Evolutionary conservation across 2,888 invertebrate species (phyloP).

Genomic region (Nemapogon koenigi): DNA sequence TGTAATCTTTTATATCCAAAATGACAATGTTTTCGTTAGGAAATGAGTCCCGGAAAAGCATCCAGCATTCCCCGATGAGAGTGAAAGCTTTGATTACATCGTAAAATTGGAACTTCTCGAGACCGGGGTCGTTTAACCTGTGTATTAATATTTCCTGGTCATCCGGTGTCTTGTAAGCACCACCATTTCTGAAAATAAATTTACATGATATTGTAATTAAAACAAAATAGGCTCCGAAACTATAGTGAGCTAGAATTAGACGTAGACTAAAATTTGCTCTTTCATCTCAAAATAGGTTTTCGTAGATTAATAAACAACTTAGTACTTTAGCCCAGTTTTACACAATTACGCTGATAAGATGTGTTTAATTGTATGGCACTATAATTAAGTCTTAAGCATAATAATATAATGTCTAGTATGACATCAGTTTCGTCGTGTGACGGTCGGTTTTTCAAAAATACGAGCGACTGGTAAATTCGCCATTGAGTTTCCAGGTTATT

Average conservation of each 20-base stretch:
- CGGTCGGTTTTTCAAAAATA: too few species aligned
- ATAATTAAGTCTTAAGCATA: too few species aligned
- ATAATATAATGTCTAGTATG: too few species aligned
- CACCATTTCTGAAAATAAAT: constrained; percentile 28
- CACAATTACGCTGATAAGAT: too few species aligned
- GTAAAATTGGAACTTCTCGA: constrained; percentile 38
- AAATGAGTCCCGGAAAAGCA: constrained; percentile 22
- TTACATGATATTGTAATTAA: too few species aligned
- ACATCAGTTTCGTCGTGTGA: too few species aligned
- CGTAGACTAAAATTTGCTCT: not conserved
- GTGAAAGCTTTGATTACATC: constrained; percentile 33
- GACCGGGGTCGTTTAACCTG: constrained; percentile 28
- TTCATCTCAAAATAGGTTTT: not conserved
- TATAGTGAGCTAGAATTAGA: constrained; percentile 22
- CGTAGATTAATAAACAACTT: not conserved
- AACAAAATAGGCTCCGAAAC: too few species aligned
- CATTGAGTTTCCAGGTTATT: too few species aligned
- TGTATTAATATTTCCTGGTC: constrained; percentile 35
- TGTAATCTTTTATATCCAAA: constrained; percentile 35
- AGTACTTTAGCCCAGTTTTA: too few species aligned
- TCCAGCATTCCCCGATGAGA: constrained; percentile 38
- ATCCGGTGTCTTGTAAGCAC: constrained; percentile 26
- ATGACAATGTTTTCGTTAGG: constrained; percentile 40
- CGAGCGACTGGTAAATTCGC: too few species aligned
- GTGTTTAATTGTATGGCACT: too few species aligned